These are phyloP conservation scores for Chymomyza procnemis DNA, from an alignment of 2,888 invertebrate genomes.

Conservation along the genomic window DNA sequence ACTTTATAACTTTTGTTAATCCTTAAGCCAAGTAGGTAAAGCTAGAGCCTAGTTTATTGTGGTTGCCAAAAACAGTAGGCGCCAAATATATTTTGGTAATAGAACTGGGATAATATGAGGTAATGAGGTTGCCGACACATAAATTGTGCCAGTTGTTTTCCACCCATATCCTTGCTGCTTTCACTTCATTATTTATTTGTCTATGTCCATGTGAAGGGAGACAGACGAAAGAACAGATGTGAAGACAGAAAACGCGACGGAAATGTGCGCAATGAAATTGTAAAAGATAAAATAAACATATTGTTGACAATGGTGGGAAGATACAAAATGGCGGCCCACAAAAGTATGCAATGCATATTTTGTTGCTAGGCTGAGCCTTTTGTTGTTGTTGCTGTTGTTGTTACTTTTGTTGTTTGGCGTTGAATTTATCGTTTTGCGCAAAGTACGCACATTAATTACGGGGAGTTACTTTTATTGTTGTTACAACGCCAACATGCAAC, in stretches of 20 bases:
- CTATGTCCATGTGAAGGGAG: constrained; percentile 15
- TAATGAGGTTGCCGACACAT: neutral
- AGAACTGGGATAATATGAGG: neutral
- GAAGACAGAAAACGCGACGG: constrained; percentile 3
- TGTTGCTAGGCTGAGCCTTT: constrained; percentile 16
- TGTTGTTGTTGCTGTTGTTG: constrained; percentile 27
- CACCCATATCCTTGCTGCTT: constrained; percentile 15
- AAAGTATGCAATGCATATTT: constrained; percentile 57
- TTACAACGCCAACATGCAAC: constrained; percentile 20
- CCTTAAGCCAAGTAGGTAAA: neutral
- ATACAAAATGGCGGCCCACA: constrained; percentile 37
- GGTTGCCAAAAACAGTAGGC: neutral
- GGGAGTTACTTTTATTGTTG: constrained; percentile 72
- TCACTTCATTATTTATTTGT: constrained; percentile 67
- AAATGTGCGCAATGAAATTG: constrained; percentile 58
- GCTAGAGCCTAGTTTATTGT: no score
- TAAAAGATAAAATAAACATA: constrained; percentile 70
- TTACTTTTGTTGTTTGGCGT: constrained; percentile 24
- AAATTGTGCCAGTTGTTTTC: neutral
- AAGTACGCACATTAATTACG: constrained; percentile 73
- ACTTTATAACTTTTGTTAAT: neutral
- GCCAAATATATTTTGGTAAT: neutral
- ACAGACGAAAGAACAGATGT: neutral
- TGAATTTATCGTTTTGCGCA: constrained; percentile 68
- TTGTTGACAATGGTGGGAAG: constrained; percentile 56